phyloP scores from a whole-genome alignment of 2,113 vertebrate genomes.

The Daubentonia madagascariensis region DNA sequence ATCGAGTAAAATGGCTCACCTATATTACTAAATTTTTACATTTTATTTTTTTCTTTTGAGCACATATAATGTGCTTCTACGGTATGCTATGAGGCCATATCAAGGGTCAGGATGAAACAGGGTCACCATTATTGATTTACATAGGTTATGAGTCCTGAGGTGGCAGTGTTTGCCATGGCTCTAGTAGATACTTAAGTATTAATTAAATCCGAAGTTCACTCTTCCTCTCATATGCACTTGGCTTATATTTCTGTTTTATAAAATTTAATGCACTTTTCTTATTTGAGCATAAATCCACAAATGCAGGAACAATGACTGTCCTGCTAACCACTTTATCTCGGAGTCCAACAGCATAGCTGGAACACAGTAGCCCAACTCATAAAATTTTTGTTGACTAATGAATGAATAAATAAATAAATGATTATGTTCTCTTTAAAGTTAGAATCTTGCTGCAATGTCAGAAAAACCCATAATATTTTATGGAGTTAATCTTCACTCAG shows the following conservation, averaged over 20 bases:
- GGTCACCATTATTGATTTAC: background rate
- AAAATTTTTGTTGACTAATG: background rate
- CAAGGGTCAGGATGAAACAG: background rate
- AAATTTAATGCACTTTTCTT: background rate
- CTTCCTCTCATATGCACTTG: background rate
- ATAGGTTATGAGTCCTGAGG: background rate
- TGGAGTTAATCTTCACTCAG: background rate
- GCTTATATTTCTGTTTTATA: background rate
- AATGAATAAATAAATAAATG: background rate
- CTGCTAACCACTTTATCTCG: background rate
- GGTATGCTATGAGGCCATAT: background rate
- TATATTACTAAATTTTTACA: background rate
- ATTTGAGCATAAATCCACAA: background rate
- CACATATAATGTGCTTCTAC: background rate
- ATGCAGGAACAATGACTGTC: background rate
- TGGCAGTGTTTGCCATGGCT: background rate
- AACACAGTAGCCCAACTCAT: background rate
- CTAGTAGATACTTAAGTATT: background rate
- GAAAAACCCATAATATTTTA: background rate
- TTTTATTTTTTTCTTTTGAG: slow-evolving; percentile 7
- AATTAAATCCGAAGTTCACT: background rate
- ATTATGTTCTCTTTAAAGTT: background rate
- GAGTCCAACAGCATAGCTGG: background rate
- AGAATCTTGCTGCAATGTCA: background rate
- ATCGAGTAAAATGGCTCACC: background rate